Conservation (phyloP, 2,797 vertebrate genomes). For the Ctenopoma kingsleyae region DNA sequence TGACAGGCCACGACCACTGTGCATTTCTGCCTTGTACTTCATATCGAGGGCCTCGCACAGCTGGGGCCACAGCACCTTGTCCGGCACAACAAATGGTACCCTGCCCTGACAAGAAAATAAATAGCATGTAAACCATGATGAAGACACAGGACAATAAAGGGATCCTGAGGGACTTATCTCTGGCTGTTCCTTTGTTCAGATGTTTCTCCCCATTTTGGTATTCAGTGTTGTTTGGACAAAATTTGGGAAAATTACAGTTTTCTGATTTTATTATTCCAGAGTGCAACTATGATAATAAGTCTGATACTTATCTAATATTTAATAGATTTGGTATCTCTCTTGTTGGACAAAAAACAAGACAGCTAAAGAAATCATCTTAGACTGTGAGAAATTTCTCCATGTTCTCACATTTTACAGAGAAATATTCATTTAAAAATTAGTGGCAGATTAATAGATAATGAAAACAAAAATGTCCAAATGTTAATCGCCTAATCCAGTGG, state of each 20-base stretch:
- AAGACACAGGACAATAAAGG: background rate
- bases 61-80: conserved; percentile 95
- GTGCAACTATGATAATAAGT: background rate
- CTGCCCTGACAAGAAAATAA: conserved; percentile 83
- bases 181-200: background rate
- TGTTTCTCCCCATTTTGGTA: background rate
- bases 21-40: conserved; percentile 97
- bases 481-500: too few species aligned
- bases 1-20: conserved; percentile 92
- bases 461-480: too few species aligned
- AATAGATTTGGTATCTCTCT: too few species aligned
- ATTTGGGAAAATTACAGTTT: background rate
- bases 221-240: background rate
- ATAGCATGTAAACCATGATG: background rate
- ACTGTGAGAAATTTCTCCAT: too few species aligned
- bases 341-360: too few species aligned
- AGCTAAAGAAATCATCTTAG: too few species aligned
- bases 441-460: too few species aligned
- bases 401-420: too few species aligned
- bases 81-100: conserved; percentile 93
- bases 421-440: too few species aligned
- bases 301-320: too few species aligned
- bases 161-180: background rate
- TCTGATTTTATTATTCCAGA: background rate
- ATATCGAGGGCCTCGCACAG: conserved; percentile 94